Percentiles rank a stretch among this genome's conserved stretches.
These are phyloP conservation scores for Wasmannia auropunctata DNA, from an alignment of 1,140 invertebrate species.

Conservation along the genomic window DNA sequence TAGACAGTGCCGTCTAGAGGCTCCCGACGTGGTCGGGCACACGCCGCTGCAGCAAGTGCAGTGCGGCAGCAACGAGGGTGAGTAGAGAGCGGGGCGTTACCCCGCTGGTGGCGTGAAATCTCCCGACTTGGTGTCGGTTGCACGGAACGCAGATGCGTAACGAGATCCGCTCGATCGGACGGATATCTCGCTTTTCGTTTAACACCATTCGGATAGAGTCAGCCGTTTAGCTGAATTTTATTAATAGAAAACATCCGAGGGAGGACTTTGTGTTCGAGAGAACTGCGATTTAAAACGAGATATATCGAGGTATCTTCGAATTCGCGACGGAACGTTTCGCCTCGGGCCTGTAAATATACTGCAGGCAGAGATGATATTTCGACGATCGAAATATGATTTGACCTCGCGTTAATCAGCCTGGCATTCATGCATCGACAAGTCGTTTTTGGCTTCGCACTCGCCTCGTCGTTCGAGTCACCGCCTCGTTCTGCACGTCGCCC, in stretches of 20 bases:
- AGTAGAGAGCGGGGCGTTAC: not conserved
- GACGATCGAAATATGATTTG: not conserved
- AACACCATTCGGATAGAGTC: not conserved
- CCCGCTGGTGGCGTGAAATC: not conserved
- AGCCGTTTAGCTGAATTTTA: not conserved
- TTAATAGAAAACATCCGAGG: not conserved
- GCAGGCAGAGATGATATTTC: not conserved
- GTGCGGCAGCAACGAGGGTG: too few relatives aligned
- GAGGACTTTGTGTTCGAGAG: not conserved
- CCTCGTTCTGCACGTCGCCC: not conserved
- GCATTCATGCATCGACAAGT: not conserved
- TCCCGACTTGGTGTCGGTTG: not conserved
- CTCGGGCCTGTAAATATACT: not conserved
- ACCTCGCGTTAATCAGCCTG: not conserved
- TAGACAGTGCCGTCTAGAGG: constrained; percentile 2
- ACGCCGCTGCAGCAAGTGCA: not conserved
- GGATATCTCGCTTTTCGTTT: not conserved
- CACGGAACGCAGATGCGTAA: not conserved
- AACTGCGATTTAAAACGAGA: not conserved
- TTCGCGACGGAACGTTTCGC: not conserved
- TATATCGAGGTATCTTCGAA: not conserved
- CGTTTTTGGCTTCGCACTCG: not conserved
- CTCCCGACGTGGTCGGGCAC: not conserved
- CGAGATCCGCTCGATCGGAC: not conserved
- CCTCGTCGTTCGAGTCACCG: not conserved